Conservation (phyloP, 53 echinoderm and acorn worm species). For the Holothuria scabra region DNA sequence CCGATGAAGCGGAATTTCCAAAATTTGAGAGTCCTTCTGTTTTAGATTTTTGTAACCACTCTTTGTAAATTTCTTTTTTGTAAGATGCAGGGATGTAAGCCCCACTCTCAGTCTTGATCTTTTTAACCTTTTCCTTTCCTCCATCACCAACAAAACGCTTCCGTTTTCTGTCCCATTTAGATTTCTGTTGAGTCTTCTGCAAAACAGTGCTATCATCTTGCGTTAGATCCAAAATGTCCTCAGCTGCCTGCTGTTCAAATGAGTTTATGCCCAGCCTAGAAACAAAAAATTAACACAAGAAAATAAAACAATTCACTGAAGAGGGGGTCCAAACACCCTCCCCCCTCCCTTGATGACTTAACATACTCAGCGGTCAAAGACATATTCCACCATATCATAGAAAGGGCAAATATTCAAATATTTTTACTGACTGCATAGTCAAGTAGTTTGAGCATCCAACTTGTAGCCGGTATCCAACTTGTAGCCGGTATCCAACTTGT, state of each 20-base stretch:
- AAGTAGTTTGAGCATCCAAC: no score
- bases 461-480: no score
- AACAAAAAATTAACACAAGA: neutral
- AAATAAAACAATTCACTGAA: no score
- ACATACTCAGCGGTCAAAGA: no score
- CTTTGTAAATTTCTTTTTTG: conserved; percentile 95
- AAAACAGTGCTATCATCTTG: conserved; percentile 77
- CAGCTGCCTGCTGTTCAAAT: conserved; percentile 88
- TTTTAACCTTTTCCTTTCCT: conserved; percentile 79
- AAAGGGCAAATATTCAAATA: no score
- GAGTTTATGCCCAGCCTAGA: conserved; percentile 72
- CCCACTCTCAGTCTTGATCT: conserved; percentile 96
- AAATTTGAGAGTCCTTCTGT: conserved; percentile 54
- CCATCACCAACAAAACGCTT: conserved; percentile 73
- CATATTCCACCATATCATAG: no score
- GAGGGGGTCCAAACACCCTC: no score
- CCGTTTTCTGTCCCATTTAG: conserved; percentile 86
- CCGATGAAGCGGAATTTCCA: neutral
- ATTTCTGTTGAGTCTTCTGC: conserved; percentile 65
- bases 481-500: no score
- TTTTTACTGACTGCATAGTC: no score
- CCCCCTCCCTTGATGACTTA: no score
- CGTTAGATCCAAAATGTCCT: conserved; percentile 85
- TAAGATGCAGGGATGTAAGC: conserved; percentile 89
- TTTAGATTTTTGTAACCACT: conserved; percentile 88